phyloP scores from a whole-genome alignment of 2,888 invertebrate genomes.

The Eledona agricola region DNA sequence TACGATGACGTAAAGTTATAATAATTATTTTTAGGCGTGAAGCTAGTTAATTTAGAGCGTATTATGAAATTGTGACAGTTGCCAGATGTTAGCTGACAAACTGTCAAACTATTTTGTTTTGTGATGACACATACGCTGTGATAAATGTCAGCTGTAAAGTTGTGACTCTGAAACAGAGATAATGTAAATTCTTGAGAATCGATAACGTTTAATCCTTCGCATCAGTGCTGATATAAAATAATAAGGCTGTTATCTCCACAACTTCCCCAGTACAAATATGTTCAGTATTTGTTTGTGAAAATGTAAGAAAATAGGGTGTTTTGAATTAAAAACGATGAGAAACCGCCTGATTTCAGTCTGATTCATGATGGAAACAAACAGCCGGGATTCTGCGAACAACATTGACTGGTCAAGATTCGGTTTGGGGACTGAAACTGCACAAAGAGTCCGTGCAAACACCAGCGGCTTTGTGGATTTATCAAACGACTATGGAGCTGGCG shows the following conservation, averaged over 20 bases:
- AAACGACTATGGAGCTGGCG: slow-evolving; percentile 79
- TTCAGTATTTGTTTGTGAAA: not conserved
- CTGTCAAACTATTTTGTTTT: too few species aligned
- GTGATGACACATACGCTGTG: too few species aligned
- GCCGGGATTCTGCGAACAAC: slow-evolving; percentile 46
- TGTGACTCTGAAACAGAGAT: too few species aligned
- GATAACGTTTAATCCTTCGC: slow-evolving; percentile 14
- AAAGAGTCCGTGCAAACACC: slow-evolving; percentile 69
- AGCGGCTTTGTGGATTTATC: slow-evolving; percentile 80
- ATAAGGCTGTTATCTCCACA: slow-evolving; percentile 10
- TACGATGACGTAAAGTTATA: too few species aligned
- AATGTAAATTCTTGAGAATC: slow-evolving; percentile 20
- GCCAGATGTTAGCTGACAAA: too few species aligned
- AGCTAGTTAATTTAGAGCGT: too few species aligned
- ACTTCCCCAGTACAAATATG: slow-evolving; percentile 5
- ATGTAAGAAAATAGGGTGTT: too few species aligned
- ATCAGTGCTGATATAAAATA: slow-evolving; percentile 6
- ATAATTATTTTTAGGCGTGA: too few species aligned
- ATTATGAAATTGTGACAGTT: too few species aligned
- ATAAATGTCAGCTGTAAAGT: too few species aligned
- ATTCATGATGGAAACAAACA: slow-evolving; percentile 17
- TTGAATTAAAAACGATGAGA: not conserved
- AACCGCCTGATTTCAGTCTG: not conserved
- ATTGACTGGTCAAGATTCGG: slow-evolving; percentile 69
- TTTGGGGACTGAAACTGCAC: slow-evolving; percentile 62